A percentile compares a stretch with the other conserved stretches of the same genome.
Conservation (phyloP, 2,888 invertebrate species). For the Orthosia gracilis region DNA sequence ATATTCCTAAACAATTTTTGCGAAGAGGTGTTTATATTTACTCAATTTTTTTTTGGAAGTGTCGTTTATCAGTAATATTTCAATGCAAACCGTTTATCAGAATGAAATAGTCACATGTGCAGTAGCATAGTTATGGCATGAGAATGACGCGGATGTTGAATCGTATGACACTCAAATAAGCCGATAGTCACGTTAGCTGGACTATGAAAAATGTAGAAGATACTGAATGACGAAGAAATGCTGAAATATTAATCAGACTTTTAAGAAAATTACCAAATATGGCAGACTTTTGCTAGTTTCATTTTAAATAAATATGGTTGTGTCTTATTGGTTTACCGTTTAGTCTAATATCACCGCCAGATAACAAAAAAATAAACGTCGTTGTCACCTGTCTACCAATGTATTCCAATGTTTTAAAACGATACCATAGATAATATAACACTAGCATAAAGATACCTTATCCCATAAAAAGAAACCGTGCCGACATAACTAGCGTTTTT, state of each 20-base stretch:
- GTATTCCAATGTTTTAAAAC: too few relatives aligned
- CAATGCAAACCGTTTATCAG: constrained; percentile 26
- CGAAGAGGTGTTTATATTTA: too few relatives aligned
- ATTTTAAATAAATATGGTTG: too few relatives aligned
- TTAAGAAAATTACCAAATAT: neutral
- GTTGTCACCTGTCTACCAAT: too few relatives aligned
- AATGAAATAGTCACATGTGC: constrained; percentile 47
- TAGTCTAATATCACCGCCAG: too few relatives aligned
- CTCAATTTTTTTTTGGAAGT: neutral
- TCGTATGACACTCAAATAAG: neutral
- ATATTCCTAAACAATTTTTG: too few relatives aligned
- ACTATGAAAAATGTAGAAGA: neutral
- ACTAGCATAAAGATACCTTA: too few relatives aligned
- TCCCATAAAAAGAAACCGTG: too few relatives aligned
- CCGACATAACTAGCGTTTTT: too few relatives aligned
- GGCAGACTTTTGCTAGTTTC: neutral
- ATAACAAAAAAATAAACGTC: too few relatives aligned
- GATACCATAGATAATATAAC: too few relatives aligned
- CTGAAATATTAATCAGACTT: neutral
- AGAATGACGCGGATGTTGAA: constrained; percentile 16
- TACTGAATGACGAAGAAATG: neutral
- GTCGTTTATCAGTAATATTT: neutral
- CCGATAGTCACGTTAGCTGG: neutral
- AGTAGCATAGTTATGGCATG: constrained; percentile 16
- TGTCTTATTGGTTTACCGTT: too few relatives aligned